phyloP scores from a whole-genome alignment of 1,140 invertebrate genomes.

The Acromyrmex charruanus region DNA sequence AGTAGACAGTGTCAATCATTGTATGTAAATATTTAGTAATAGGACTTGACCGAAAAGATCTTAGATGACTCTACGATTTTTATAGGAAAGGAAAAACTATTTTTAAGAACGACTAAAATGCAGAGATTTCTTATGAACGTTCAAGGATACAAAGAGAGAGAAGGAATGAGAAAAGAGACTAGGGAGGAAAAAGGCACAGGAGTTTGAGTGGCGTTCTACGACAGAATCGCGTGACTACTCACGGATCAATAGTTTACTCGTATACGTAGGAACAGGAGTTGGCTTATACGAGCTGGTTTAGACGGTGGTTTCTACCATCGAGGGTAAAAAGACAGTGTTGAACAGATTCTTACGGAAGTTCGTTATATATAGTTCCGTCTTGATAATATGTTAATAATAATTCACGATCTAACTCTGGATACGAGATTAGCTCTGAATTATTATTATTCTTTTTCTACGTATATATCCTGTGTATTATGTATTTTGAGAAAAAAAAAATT shows the following conservation, averaged over 20 bases:
- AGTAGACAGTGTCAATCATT: neutral
- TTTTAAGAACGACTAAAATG: slow-evolving; percentile 33
- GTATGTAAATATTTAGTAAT: neutral
- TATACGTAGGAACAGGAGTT: slow-evolving; percentile 72
- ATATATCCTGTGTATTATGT: neutral
- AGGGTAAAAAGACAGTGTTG: slow-evolving; percentile 55
- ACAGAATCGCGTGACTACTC: slow-evolving; percentile 86
- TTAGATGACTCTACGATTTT: neutral
- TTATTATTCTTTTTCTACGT: neutral
- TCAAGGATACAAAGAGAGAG: slow-evolving; percentile 35
- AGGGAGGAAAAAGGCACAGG: slow-evolving; percentile 76
- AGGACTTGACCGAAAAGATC: neutral
- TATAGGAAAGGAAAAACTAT: neutral
- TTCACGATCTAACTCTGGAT: neutral
- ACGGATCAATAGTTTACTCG: slow-evolving; percentile 84
- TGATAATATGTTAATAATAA: slow-evolving; percentile 40
- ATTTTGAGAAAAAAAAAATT: neutral
- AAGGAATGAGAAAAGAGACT: slow-evolving; percentile 30
- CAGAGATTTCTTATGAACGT: slow-evolving; percentile 39
- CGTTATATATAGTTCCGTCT: neutral
- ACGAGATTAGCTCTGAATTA: neutral
- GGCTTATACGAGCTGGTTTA: slow-evolving; percentile 67
- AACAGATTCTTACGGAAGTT: slow-evolving; percentile 36
- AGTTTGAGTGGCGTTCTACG: slow-evolving; percentile 85
- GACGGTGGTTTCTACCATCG: slow-evolving; percentile 59